Conservation (phyloP, 2,797 vertebrate genomes). For the Selene dorsalis region DNA sequence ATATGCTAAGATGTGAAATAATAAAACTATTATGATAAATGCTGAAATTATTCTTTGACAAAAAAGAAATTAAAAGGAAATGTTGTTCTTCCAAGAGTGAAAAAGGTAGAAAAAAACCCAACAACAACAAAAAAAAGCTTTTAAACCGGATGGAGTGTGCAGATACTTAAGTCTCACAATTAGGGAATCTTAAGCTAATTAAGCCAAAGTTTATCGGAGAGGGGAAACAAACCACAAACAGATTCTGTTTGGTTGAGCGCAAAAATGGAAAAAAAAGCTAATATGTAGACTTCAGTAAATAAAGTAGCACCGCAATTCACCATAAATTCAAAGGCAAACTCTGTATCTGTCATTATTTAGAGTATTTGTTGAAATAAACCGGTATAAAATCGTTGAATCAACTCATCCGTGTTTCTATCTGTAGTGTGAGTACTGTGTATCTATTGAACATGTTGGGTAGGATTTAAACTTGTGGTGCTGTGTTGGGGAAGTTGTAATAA, state of each 20-base stretch:
- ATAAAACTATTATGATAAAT: constrained; percentile 1
- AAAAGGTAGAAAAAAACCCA: background rate
- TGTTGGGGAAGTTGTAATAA: constrained; percentile 6
- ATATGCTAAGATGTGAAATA: constrained; percentile 14
- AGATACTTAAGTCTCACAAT: constrained; percentile 10
- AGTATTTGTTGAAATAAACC: constrained; percentile 1
- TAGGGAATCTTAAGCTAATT: background rate
- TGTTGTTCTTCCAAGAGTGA: background rate
- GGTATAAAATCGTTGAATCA: background rate
- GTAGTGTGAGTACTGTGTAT: background rate
- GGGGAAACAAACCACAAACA: background rate
- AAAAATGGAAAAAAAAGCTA: constrained; percentile 28
- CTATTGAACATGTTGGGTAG: background rate
- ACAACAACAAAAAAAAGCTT: background rate
- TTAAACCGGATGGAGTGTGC: background rate
- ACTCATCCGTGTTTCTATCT: background rate
- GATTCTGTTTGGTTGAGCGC: background rate
- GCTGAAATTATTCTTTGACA: constrained; percentile 1
- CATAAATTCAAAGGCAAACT: constrained; percentile 53
- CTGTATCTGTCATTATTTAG: constrained; percentile 18
- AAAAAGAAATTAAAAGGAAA: background rate
- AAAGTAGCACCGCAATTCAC: constrained; percentile 46
- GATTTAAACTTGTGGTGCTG: constrained; percentile 8
- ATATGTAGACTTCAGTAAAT: constrained; percentile 16
- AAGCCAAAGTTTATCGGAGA: background rate